These are phyloP conservation scores for Pempheris klunzingeri DNA, from an alignment of 2,797 vertebrate species.

Conservation along the genomic window DNA sequence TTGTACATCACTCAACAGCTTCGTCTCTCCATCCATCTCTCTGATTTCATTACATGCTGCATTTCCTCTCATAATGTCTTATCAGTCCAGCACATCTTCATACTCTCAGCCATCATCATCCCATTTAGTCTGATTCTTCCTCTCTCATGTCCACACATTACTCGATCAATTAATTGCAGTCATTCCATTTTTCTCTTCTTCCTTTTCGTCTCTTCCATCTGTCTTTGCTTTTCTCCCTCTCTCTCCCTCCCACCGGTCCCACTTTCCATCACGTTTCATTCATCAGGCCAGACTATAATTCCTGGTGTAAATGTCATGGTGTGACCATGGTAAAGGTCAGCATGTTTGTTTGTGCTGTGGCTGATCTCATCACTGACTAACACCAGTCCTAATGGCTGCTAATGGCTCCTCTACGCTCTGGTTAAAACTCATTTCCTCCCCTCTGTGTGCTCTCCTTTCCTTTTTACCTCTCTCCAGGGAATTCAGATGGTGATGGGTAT, in stretches of 20 bases:
- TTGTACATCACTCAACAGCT: conserved; percentile 52
- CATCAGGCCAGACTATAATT: conserved; percentile 68
- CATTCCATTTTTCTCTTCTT: conserved; percentile 30
- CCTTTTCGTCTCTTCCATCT: conserved; percentile 11
- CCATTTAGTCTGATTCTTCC: conserved; percentile 44
- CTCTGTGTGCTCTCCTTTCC: conserved; percentile 4
- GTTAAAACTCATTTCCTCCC: conserved; percentile 75
- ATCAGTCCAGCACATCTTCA: conserved; percentile 54
- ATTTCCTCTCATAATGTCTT: conserved; percentile 63
- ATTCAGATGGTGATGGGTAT: conserved; percentile 32
- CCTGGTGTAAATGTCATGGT: conserved; percentile 80
- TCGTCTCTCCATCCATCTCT: conserved; percentile 45
- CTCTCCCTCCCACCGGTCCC: conserved; percentile 11
- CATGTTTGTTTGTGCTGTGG: conserved; percentile 79
- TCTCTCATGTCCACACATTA: conserved; percentile 26
- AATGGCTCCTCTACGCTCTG: conserved; percentile 75
- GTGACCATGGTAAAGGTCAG: conserved; percentile 81
- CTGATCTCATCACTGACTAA: conserved; percentile 79
- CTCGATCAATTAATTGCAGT: conserved; percentile 41
- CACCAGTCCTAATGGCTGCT: conserved; percentile 76
- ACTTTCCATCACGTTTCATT: conserved; percentile 60
- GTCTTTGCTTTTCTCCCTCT: conserved; percentile 26
- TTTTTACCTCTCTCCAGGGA: conserved; percentile 16
- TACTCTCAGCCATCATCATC: conserved; percentile 52
- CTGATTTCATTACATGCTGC: conserved; percentile 69